Evolutionary conservation across 1,140 invertebrate species (phyloP), one percentile per base, ranked within the genome.

Genomic region (Micrasema longulum): DNA sequence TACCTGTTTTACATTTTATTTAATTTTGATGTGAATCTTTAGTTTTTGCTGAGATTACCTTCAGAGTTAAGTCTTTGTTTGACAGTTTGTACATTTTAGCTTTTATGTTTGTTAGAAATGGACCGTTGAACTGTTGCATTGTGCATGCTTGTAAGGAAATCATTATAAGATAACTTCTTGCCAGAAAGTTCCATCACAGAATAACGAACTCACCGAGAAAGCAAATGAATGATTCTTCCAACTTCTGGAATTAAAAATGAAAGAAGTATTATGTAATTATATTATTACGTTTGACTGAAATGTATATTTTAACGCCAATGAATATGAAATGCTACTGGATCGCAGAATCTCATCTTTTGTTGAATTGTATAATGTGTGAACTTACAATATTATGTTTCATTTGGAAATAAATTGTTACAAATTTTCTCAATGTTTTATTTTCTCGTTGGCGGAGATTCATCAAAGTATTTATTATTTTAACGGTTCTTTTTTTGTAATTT

Each of bases 261-360:
- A 31, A 31, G 26, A 31, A 7, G 26, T 31, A 31, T 31, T 31
- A 16, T 45, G 12, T 45, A 6, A 45, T 5, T 45, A 16, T 45
- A 45, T 45, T 45, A 45, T 5, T 45, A 45, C 20, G 20, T 53
- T 53, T 53, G 50, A 53, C 50, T 53, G 50, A 53, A 53, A 22
- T 53, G 12, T 53, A 53, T 26, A 35, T 31, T 18, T 53, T 53
- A 53, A 53, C 26, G 23, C 26, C 26, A 26, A 31, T 26, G 23
- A 53, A 7, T 12, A 48, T 48, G n/a, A 53, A 53, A 53, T 31
- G 50, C 50, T 26, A 26, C 20, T 0, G 23, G 23, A 23, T 14
- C 26, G 36, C 55, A n/a, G 55, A 60, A 60, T 60, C 55, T 60
- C 55, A 60, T 60, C 14, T 60, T 60, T 60, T 22, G 18, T 41